Evolutionary conservation across 2,888 invertebrate genomes (phyloP).

Genomic region (Pterostichus madidus): DNA sequence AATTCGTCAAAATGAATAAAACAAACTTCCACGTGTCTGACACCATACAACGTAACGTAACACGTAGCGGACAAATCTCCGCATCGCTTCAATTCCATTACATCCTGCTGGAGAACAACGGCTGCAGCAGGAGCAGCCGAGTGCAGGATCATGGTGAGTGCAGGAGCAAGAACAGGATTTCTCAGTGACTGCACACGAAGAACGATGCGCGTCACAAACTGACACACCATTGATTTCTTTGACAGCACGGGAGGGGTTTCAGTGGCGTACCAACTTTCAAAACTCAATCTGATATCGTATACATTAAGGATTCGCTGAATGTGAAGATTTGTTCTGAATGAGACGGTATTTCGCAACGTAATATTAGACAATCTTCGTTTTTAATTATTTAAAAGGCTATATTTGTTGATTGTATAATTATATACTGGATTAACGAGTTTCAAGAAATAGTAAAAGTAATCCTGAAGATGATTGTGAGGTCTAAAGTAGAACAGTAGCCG

Average conservation of each 20-base stretch:
- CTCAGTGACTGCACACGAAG: slow-evolving; percentile 15
- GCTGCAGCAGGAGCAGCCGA: background rate
- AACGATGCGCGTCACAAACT: slow-evolving; percentile 1
- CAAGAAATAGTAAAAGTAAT: no score
- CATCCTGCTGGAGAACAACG: slow-evolving; percentile 13
- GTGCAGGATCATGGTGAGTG: slow-evolving; percentile 21
- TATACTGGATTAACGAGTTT: no score
- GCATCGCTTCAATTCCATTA: slow-evolving; percentile 46
- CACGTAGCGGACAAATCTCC: slow-evolving; percentile 19
- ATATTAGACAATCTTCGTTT: no score
- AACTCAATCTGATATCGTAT: slow-evolving; percentile 3
- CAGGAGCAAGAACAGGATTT: slow-evolving; percentile 5
- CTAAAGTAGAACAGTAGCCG: no score
- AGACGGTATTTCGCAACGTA: no score
- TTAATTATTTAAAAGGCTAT: no score
- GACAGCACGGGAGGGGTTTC: slow-evolving; percentile 1
- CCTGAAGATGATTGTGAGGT: no score
- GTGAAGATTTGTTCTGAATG: no score
- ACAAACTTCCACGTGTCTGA: slow-evolving; percentile 7
- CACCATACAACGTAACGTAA: background rate
- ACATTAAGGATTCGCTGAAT: background rate
- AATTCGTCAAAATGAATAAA: slow-evolving; percentile 5
- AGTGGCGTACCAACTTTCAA: slow-evolving; percentile 3
- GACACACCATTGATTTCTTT: slow-evolving; percentile 48
- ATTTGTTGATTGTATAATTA: no score